Evolutionary conservation across 2,888 invertebrate genomes (phyloP).

Genomic region (Dysmachus trigonus): DNA sequence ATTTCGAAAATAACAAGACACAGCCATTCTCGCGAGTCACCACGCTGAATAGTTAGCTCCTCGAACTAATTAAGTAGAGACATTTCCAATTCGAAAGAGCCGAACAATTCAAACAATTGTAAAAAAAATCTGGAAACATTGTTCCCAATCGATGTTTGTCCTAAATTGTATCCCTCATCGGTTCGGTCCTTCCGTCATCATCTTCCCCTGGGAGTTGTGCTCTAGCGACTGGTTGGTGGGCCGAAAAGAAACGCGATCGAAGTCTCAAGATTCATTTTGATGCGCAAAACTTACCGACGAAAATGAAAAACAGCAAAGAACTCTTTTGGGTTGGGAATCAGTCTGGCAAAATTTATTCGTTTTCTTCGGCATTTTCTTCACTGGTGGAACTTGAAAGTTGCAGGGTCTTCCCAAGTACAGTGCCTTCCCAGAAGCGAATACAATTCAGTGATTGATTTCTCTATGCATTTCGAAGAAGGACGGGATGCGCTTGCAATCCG

Average conservation of each 20-base stretch:
- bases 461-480: slow-evolving; percentile 17
- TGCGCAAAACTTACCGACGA: neutral
- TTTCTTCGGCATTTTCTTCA: neutral
- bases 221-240: neutral
- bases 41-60: neutral
- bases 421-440: slow-evolving; percentile 10
- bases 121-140: neutral
- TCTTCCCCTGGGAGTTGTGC: neutral
- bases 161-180: neutral
- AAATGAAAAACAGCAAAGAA: neutral
- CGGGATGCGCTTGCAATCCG: neutral
- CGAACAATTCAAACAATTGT: neutral
- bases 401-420: neutral
- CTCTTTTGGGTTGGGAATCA: neutral
- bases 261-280: neutral
- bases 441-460: slow-evolving; percentile 42
- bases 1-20: neutral
- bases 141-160: neutral
- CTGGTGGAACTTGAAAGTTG: neutral
- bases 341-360: neutral
- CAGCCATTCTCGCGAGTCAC: neutral
- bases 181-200: neutral
- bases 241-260: neutral
- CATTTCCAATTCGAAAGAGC: neutral
- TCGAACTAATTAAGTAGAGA: neutral